A percentile compares a stretch with the other conserved stretches of the same genome.
Evolutionary conservation across 2,113 vertebrate genomes (phyloP).

Genomic region (Tapirus terrestris): DNA sequence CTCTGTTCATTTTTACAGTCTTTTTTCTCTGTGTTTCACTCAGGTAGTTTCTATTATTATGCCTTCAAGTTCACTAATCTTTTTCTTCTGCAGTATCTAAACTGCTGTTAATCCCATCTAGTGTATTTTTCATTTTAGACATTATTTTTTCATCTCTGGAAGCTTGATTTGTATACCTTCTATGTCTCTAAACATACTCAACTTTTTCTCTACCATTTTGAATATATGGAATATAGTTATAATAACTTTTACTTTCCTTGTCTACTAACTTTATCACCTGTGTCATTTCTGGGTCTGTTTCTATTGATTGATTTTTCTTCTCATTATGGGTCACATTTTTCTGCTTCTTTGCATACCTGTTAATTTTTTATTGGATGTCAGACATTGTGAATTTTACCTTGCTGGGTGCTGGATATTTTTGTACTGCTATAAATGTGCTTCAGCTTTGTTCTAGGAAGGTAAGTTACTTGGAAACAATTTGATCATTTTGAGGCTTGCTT

Average conservation of each 20-base stretch:
- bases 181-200: background rate
- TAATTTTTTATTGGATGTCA: background rate
- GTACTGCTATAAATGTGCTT: background rate
- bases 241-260: background rate
- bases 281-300: background rate
- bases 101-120: background rate
- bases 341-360: background rate
- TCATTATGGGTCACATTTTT: background rate
- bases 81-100: background rate
- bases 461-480: background rate
- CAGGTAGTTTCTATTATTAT: background rate
- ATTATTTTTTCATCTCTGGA: background rate
- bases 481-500: background rate
- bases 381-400: background rate
- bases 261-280: background rate
- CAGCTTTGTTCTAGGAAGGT: slow-evolving; percentile 2
- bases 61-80: background rate
- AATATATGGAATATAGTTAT: background rate
- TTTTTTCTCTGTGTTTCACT: background rate
- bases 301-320: background rate
- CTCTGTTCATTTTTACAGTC: background rate
- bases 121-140: background rate
- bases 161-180: background rate
- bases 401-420: background rate
- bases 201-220: background rate